A percentile compares a stretch with the other conserved stretches of the same genome.
These are phyloP conservation scores for Antheraea mylitta DNA, from an alignment of 1,140 invertebrate species.

Conservation along the genomic window DNA sequence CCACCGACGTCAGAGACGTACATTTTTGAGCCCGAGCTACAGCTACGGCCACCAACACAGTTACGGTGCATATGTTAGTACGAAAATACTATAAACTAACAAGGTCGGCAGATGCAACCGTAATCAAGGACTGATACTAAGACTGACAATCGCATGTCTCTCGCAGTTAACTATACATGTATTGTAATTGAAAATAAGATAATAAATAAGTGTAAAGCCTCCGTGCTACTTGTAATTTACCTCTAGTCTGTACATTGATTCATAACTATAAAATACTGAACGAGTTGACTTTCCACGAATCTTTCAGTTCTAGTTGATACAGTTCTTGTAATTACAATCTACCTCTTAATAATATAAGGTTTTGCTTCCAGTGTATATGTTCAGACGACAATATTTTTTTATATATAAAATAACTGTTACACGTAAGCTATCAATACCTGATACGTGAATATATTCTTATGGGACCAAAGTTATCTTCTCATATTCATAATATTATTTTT, in stretches of 20 bases:
- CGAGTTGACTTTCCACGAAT: slow-evolving; percentile 37
- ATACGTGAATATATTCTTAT: slow-evolving; percentile 20
- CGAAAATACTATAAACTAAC: slow-evolving; percentile 74
- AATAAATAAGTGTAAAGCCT: slow-evolving; percentile 52
- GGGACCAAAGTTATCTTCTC: slow-evolving; percentile 63
- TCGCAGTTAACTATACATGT: slow-evolving; percentile 59
- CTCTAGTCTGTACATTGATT: slow-evolving; percentile 44
- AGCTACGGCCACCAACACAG: slow-evolving; percentile 29
- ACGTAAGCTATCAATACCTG: slow-evolving; percentile 32
- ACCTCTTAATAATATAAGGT: slow-evolving; percentile 67
- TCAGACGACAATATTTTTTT: slow-evolving; percentile 28
- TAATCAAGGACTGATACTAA: slow-evolving; percentile 72
- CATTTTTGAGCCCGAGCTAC: slow-evolving; percentile 79
- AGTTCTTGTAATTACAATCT: slow-evolving; percentile 71
- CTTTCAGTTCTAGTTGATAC: slow-evolving; percentile 54
- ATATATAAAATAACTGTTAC: slow-evolving; percentile 39
- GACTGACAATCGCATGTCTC: slow-evolving; percentile 73
- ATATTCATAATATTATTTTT: slow-evolving; percentile 17
- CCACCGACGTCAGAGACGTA: slow-evolving; percentile 88
- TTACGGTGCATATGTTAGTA: slow-evolving; percentile 60
- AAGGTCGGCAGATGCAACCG: slow-evolving; percentile 54
- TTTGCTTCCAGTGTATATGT: slow-evolving; percentile 41
- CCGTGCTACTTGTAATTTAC: slow-evolving; percentile 57
- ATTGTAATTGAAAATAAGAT: slow-evolving; percentile 40
- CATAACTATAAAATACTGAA: slow-evolving; percentile 24